These are phyloP conservation scores for Halocynthia roretzi DNA, from an alignment of 23 tunicate genomes.

Conservation along the genomic window DNA sequence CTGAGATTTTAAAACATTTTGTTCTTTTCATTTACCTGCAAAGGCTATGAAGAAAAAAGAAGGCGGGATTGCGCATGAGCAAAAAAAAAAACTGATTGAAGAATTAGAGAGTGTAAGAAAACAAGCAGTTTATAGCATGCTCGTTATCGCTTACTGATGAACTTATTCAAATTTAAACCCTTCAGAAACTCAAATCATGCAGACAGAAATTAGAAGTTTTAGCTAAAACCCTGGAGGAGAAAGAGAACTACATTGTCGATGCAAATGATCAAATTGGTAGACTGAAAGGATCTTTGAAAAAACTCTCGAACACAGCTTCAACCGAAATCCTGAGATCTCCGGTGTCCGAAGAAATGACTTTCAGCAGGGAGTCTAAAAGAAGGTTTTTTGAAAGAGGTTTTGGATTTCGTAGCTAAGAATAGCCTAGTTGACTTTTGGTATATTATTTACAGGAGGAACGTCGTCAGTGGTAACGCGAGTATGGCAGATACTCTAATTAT, in stretches of 20 bases:
- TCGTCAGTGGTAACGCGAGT: too few species aligned
- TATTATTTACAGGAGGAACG: too few species aligned
- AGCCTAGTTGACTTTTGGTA: too few species aligned
- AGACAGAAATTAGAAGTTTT: slow-evolving; percentile 61
- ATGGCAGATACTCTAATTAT: too few species aligned
- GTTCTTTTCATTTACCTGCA: neutral
- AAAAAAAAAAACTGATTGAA: neutral
- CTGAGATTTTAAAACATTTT: too few species aligned
- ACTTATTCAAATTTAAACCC: neutral
- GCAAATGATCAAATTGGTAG: slow-evolving; percentile 19
- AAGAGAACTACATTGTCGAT: slow-evolving; percentile 36
- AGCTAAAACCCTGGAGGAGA: slow-evolving; percentile 40
- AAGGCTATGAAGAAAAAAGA: slow-evolving; percentile 11
- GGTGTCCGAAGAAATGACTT: too few species aligned
- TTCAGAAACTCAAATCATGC: slow-evolving; percentile 24
- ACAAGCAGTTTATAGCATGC: neutral
- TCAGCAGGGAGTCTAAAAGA: too few species aligned
- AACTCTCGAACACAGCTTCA: neutral
- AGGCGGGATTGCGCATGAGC: neutral
- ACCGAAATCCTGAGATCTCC: too few species aligned
- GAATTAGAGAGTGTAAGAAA: slow-evolving; percentile 13
- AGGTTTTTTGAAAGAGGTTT: too few species aligned
- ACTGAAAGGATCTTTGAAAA: slow-evolving; percentile 43
- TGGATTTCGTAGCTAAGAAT: too few species aligned
- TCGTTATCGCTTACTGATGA: neutral